Percentiles rank a stretch among this genome's conserved stretches.
These are phyloP conservation scores for Drosophila yakuba DNA, from an alignment of 1,140 invertebrate genomes.

Conservation along the genomic window DNA sequence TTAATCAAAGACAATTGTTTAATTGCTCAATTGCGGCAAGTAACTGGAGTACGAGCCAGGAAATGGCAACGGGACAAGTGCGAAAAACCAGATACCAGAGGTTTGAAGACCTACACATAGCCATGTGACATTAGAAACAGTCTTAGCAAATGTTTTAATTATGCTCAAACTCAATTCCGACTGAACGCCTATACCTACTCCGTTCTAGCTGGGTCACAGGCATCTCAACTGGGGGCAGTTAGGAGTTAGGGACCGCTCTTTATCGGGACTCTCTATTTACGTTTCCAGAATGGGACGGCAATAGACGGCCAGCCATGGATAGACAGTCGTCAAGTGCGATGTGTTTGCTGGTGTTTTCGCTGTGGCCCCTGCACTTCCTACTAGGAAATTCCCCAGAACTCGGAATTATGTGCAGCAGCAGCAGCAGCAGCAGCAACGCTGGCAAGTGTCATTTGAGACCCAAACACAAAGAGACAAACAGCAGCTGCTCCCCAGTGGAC, in stretches of 20 bases:
- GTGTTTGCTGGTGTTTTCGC: conserved; percentile 28
- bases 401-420: conserved; percentile 65
- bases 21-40: conserved; percentile 57
- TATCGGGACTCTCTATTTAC: conserved; percentile 15
- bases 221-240: neutral
- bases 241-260: neutral
- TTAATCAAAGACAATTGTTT: conserved; percentile 77
- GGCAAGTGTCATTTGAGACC: conserved; percentile 79
- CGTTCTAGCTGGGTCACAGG: neutral
- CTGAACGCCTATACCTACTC: neutral
- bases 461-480: conserved; percentile 40
- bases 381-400: conserved; percentile 76
- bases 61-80: conserved; percentile 8
- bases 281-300: conserved; percentile 28
- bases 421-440: conserved; percentile 38
- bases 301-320: conserved; percentile 1
- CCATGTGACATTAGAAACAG: neutral
- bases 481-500: conserved; percentile 39
- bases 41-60: conserved; percentile 41
- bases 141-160: neutral
- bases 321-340: conserved; percentile 69
- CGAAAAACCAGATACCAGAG: neutral
- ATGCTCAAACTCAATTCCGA: neutral
- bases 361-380: conserved; percentile 67
- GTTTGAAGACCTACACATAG: conserved; percentile 9